Evolutionary conservation across 2,888 invertebrate species (phyloP).

Genomic region (Drosophila gaucha): DNA sequence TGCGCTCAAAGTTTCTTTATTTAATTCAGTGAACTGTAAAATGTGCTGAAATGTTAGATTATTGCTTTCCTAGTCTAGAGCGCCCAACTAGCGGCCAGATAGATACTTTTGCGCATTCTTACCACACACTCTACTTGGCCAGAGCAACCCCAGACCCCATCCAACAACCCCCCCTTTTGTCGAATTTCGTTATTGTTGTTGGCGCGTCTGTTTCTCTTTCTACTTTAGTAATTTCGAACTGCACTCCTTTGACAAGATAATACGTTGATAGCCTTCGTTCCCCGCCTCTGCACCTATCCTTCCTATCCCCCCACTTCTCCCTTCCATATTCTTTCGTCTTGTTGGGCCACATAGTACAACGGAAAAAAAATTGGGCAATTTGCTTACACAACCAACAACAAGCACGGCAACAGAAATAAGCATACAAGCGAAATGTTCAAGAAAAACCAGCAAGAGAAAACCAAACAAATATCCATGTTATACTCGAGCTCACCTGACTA

Average conservation of each 20-base stretch:
- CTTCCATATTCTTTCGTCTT: neutral
- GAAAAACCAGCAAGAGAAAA: slow-evolving; percentile 5
- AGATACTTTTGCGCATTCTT: slow-evolving; percentile 54
- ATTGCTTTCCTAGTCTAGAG: slow-evolving; percentile 60
- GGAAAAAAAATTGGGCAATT: slow-evolving; percentile 72
- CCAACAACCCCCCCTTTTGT: neutral
- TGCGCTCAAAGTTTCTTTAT: slow-evolving; percentile 74
- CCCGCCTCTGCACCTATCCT: neutral
- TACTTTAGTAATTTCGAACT: slow-evolving; percentile 74
- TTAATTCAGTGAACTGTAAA: slow-evolving; percentile 79
- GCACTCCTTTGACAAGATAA: slow-evolving; percentile 75
- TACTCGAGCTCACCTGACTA: neutral
- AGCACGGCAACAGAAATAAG: slow-evolving; percentile 36
- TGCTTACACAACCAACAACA: slow-evolving; percentile 68
- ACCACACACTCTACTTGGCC: slow-evolving; percentile 16
- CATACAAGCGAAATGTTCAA: slow-evolving; percentile 17
- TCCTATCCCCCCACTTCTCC: neutral
- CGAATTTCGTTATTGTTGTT: slow-evolving; percentile 38
- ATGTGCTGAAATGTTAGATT: slow-evolving; percentile 78
- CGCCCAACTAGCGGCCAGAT: slow-evolving; percentile 58
- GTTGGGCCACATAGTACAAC: neutral
- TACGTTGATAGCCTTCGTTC: slow-evolving; percentile 69
- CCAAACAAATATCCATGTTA: neutral
- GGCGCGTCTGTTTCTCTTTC: slow-evolving; percentile 56
- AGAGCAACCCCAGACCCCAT: too few relatives aligned